phyloP scores from a whole-genome alignment of 2,888 invertebrate species.

The Drosophila pseudotakahashii region DNA sequence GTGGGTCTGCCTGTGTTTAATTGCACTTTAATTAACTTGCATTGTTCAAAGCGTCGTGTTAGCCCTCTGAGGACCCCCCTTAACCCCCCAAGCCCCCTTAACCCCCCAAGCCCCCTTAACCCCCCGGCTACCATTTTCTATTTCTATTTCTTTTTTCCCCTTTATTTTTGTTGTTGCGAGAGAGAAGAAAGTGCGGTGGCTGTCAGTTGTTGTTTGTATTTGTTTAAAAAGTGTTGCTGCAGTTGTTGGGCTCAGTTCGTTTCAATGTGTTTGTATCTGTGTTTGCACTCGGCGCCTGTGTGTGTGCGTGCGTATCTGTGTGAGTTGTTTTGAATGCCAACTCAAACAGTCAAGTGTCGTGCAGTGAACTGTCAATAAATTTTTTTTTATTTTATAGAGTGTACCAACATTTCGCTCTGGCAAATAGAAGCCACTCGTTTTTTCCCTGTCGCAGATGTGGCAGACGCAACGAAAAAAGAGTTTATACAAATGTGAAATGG shows the following conservation, averaged over 20 bases:
- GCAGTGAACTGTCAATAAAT: slow-evolving; percentile 79
- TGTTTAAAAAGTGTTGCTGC: slow-evolving; percentile 58
- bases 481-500: slow-evolving; percentile 20
- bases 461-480: slow-evolving; percentile 58
- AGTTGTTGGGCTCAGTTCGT: slow-evolving; percentile 30
- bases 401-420: slow-evolving; percentile 52
- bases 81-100: not conserved
- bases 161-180: not conserved
- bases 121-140: slow-evolving; percentile 7
- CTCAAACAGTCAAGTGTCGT: slow-evolving; percentile 78
- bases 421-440: slow-evolving; percentile 46
- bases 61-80: slow-evolving; percentile 6
- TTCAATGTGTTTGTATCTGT: slow-evolving; percentile 22
- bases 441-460: slow-evolving; percentile 58
- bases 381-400: too few species aligned
- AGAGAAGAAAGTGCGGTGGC: slow-evolving; percentile 61
- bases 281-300: slow-evolving; percentile 40
- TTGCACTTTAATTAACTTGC: slow-evolving; percentile 76
- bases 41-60: slow-evolving; percentile 70
- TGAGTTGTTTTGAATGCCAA: slow-evolving; percentile 73
- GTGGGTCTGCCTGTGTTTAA: slow-evolving; percentile 53
- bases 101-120: not conserved
- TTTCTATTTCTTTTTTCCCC: slow-evolving; percentile 7
- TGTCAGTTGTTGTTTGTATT: slow-evolving; percentile 58
- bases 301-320: slow-evolving; percentile 35